phyloP scores from a whole-genome alignment of 2,797 vertebrate species.

The Rhodeus uyekii region DNA sequence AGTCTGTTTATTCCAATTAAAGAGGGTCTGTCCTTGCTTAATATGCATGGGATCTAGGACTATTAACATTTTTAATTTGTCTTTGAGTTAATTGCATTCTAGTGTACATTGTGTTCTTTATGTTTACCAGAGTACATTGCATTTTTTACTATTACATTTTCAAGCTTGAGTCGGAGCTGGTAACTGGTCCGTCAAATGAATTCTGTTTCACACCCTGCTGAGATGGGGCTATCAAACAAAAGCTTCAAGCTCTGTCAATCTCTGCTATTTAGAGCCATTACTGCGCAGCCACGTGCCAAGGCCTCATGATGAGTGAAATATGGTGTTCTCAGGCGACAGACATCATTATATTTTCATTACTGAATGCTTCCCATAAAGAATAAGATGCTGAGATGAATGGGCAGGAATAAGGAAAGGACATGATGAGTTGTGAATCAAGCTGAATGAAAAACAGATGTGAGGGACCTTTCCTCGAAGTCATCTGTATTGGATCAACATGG shows the following conservation, averaged over 20 bases:
- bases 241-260: constrained; percentile 33
- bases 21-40: background rate
- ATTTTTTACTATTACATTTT: constrained; percentile 10
- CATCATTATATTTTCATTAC: constrained; percentile 45
- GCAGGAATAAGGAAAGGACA: background rate
- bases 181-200: constrained; percentile 36
- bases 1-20: background rate
- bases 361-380: constrained; percentile 20
- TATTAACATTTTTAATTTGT: constrained; percentile 23
- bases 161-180: constrained; percentile 9
- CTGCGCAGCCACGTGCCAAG: constrained; percentile 11
- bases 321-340: constrained; percentile 11
- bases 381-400: constrained; percentile 24
- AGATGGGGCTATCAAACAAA: constrained; percentile 40
- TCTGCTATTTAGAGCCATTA: constrained; percentile 32
- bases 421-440: constrained; percentile 29
- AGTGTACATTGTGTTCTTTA: background rate
- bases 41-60: background rate
- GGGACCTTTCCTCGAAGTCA: background rate
- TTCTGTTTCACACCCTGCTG: constrained; percentile 1
- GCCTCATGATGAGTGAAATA: constrained; percentile 41
- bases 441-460: constrained; percentile 22
- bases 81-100: background rate
- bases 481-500: constrained; percentile 7
- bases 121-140: constrained; percentile 8